Base-by-base conservation (phyloP, 2,797 vertebrate species). In the Phoeniculus purpureus region DNA sequence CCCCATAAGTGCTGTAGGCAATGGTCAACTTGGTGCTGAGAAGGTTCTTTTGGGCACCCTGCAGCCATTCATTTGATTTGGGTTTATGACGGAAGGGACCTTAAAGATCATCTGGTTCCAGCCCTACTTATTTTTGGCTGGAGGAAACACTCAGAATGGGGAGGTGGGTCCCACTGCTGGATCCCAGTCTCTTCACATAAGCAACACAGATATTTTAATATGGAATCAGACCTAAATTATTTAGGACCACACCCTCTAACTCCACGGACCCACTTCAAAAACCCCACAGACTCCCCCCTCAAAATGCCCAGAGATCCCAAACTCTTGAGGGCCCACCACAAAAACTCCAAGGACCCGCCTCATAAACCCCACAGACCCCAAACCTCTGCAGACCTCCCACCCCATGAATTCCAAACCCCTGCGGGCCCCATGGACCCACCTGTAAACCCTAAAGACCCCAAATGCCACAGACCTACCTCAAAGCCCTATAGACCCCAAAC, bases 81-180 rank as follows among this genome's bases (percentile, higher is more conserved):
- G n/a, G n/a, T n/a, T n/a, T n/a, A n/a, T n/a, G n/a, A n/a, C n/a
- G n/a, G n/a, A n/a, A n/a, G n/a, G n/a, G n/a, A n/a, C n/a, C n/a
- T n/a, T n/a, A n/a, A n/a, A n/a, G n/a, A n/a, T n/a, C n/a, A n/a
- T n/a, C n/a, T n/a, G n/a, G n/a, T n/a, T n/a, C n/a, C n/a, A n/a
- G n/a, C n/a, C n/a, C n/a, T n/a, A n/a, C 31, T 31, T 1, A 0
- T 23, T 60, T 61, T 8, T 25, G 34, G 17, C 2, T 2, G 13
- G 4, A 2, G 25, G 18, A 23, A 22, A 32, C 1, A 2, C 34
- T 43, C 37, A 16, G 15, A 64, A 11, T 1, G 9, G 4, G 31
- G 25, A 43, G 8, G 9, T 6, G 40, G 8, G 4, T 40, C 17
- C n/a, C 58, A 10, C 32, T 12, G 32, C 77, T 31, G 23, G 0